Evolutionary conservation across 1,140 invertebrate species (phyloP).

Genomic region (Saccostrea cuccullata): DNA sequence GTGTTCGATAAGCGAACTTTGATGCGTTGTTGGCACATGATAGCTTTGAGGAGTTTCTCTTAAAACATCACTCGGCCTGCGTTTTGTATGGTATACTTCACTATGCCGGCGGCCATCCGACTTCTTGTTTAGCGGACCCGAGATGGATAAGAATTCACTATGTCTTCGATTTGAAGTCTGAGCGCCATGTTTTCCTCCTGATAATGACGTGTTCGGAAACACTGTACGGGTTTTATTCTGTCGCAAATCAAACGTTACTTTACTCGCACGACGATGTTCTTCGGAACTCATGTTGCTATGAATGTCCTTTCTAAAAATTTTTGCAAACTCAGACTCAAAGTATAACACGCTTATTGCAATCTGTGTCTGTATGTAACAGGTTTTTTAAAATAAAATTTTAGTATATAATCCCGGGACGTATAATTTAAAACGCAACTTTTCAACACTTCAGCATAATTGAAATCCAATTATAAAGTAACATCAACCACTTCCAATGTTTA

Average conservation of each 20-base stretch:
- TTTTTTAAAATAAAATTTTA: too few relatives aligned
- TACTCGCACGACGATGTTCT: background rate
- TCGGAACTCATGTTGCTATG: background rate
- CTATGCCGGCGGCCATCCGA: background rate
- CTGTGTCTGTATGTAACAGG: too few relatives aligned
- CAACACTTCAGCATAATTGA: background rate
- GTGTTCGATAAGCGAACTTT: background rate
- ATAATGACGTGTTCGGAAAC: background rate
- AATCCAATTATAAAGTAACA: background rate
- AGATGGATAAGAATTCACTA: background rate
- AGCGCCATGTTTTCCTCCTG: background rate
- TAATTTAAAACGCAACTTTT: constrained; percentile 13
- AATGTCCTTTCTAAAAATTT: too few relatives aligned
- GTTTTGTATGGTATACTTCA: constrained; percentile 2
- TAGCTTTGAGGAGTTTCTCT: background rate
- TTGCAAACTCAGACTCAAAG: too few relatives aligned
- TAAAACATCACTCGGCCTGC: background rate
- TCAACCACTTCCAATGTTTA: background rate
- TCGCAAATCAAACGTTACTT: background rate
- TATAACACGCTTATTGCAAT: too few relatives aligned
- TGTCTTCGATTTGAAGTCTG: background rate
- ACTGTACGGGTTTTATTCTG: background rate
- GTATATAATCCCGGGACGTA: background rate
- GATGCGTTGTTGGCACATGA: background rate
- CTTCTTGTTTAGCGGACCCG: background rate